A percentile compares a stretch with the other conserved stretches of the same genome.
These are phyloP conservation scores for Aptenodytes patagonicus DNA, from an alignment of 2,113 vertebrate species.

Conservation along the genomic window DNA sequence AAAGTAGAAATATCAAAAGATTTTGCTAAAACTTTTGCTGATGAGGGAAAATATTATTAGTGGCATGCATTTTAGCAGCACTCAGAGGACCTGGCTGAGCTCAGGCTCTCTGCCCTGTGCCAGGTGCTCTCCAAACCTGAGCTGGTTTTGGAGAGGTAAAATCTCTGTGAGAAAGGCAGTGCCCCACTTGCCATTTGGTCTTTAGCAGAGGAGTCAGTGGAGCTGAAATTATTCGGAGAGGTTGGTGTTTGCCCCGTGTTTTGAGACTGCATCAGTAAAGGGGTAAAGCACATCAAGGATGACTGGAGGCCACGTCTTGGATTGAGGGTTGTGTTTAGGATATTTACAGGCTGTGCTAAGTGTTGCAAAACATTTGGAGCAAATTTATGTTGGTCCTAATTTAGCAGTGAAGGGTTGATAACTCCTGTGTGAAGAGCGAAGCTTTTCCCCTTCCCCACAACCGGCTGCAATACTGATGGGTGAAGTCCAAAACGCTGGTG, in stretches of 20 bases:
- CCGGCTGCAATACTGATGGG: background rate
- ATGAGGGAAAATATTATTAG: background rate
- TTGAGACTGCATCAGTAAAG: background rate
- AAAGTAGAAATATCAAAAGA: background rate
- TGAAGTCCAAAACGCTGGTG: background rate
- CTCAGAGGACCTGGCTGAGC: background rate
- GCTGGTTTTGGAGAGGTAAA: background rate
- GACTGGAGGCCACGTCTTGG: background rate
- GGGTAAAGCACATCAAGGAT: background rate
- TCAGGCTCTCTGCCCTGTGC: background rate
- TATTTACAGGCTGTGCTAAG: background rate
- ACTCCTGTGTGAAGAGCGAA: background rate
- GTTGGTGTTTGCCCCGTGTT: background rate
- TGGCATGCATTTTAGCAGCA: background rate
- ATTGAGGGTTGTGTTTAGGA: background rate
- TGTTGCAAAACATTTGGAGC: background rate
- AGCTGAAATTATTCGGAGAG: background rate
- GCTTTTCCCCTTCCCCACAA: background rate
- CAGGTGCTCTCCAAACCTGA: background rate
- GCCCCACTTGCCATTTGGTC: background rate
- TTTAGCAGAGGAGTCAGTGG: background rate
- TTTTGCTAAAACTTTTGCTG: background rate
- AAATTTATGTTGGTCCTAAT: background rate
- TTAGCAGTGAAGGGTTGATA: background rate
- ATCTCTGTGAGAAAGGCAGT: background rate